These are phyloP conservation scores for Sinhomidia bicolor DNA, from an alignment of 2,888 invertebrate genomes.

Conservation along the genomic window DNA sequence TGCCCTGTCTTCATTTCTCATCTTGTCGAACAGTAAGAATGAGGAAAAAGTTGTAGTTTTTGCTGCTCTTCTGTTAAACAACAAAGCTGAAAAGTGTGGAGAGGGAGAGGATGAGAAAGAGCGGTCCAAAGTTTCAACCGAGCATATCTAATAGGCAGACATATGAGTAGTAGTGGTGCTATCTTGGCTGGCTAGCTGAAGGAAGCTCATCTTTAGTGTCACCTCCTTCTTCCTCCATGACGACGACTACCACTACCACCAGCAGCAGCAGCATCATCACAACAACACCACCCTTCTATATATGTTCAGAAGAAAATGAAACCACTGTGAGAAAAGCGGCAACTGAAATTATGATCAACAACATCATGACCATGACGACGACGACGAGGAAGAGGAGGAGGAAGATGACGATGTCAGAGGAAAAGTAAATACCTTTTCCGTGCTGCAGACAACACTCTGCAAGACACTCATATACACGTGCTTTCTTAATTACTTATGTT, in stretches of 20 bases:
- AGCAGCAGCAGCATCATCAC: too few relatives aligned
- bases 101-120: background rate
- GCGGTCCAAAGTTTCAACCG: background rate
- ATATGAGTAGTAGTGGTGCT: background rate
- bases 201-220: background rate
- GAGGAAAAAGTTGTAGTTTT: background rate
- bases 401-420: background rate
- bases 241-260: background rate
- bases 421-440: background rate
- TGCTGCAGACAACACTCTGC: background rate
- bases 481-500: background rate
- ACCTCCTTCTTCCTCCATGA: background rate
- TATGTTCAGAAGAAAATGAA: too few relatives aligned
- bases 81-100: background rate
- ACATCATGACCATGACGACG: too few relatives aligned
- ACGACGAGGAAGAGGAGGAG: background rate
- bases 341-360: too few relatives aligned
- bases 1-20: background rate
- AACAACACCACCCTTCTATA: too few relatives aligned
- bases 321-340: background rate
- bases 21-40: background rate
- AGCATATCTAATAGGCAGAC: background rate
- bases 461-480: background rate
- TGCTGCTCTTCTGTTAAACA: background rate
- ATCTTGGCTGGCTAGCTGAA: background rate